These are phyloP conservation scores for Zeus faber DNA, from an alignment of 2,113 vertebrate species.

Conservation along the genomic window DNA sequence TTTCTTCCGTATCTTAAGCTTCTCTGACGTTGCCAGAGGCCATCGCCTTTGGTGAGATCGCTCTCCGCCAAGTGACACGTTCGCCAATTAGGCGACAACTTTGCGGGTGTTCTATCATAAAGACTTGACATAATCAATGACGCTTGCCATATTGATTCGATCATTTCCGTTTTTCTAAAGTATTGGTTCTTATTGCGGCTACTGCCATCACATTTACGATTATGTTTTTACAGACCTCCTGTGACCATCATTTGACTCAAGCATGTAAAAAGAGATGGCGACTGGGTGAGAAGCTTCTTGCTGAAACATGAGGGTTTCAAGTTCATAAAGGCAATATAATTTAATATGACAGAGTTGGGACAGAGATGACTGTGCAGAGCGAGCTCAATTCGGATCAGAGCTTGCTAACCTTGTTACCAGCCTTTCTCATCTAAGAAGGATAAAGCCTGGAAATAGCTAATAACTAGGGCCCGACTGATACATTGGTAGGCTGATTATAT, in stretches of 20 bases:
- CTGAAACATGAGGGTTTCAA: slow-evolving; percentile 7
- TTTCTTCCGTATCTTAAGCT: slow-evolving; percentile 4
- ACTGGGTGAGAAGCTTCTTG: slow-evolving; percentile 24
- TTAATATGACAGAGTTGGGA: slow-evolving; percentile 47
- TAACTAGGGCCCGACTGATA: too few species aligned
- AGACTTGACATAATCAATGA: slow-evolving; percentile 46
- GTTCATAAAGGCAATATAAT: slow-evolving; percentile 42
- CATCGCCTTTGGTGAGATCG: slow-evolving; percentile 18
- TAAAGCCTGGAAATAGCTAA: too few species aligned
- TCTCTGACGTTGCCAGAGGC: slow-evolving; percentile 23
- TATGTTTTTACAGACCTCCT: slow-evolving; percentile 25
- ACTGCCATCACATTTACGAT: too few species aligned
- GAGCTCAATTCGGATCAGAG: slow-evolving; percentile 56
- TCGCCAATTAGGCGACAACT: slow-evolving; percentile 43
- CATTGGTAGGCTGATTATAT: too few species aligned
- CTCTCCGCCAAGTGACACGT: slow-evolving; percentile 17
- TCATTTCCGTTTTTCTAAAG: slow-evolving; percentile 19
- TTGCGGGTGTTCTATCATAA: slow-evolving; percentile 24
- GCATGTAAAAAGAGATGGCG: slow-evolving; percentile 32
- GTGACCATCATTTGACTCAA: slow-evolving; percentile 31
- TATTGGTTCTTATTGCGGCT: slow-evolving; percentile 11
- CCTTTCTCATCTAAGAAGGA: too few species aligned
- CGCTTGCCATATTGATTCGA: slow-evolving; percentile 11
- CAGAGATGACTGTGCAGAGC: slow-evolving; percentile 54
- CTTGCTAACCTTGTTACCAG: too few species aligned